Base-by-base conservation (phyloP, 2,888 invertebrate genomes). In the Chydorus sphaericus region DNA sequence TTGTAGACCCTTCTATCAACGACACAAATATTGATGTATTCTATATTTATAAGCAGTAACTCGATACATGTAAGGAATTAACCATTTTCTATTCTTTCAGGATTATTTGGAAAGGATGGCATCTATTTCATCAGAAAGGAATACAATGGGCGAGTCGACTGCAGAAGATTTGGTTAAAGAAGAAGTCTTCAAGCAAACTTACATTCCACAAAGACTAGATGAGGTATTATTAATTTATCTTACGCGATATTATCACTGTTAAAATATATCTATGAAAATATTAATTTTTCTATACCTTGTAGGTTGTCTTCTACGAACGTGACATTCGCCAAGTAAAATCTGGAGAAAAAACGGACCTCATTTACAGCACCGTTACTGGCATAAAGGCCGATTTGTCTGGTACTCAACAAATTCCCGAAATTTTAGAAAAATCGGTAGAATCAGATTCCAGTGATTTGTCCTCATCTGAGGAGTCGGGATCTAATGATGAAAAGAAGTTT, bases 111-210 rank as follows among this genome's bases (percentile, higher is more conserved):
- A 85, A 61, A 77, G 75, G 62, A 73, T 88, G 49, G 81, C 86
- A 0, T 81, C 83, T 57, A 76, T 77, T 58, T 81, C 81, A 18
- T 75, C 79, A 3, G 72, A 77, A 52, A 76, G 80, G 39, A 77
- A 81, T 54, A 80, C 82, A 55, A 72, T 82, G 63, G 44, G 44
- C 14, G 44, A 44, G 26, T 44, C 26, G 10, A 79, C 83, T 49
- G 81, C 81, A 14, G 78, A 82, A 63, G 83, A 89, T 64, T 79
- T 82, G 66, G 75, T 91, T 50, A 88, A 91, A 63, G 90, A 92
- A 64, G 88, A 90, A 71, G 90, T 92, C 3, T 98, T 97, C 70
- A 90, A 92, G 68, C 82, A 85, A 68, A 80, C 86, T 4, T 97
- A 81, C 68, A 98, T 98, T 69, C 97, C 97, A 1, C 85, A 92